Evolutionary conservation across 2,113 vertebrate species (phyloP), one percentile per base, ranked within the genome.

Genomic region (Saguinus midas): DNA sequence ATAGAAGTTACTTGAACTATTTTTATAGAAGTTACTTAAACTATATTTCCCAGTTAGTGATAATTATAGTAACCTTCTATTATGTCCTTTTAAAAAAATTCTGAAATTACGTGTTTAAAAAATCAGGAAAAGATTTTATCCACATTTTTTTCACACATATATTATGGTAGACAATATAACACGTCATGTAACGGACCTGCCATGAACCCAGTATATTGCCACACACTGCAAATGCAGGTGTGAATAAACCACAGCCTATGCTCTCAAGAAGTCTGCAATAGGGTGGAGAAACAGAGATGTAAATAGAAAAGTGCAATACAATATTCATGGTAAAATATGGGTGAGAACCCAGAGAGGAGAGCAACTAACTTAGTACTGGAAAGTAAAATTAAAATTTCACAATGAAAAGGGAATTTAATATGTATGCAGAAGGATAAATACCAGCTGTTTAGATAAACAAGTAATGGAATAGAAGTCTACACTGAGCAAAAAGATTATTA

Each of bases 361-460:
- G 35, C 16, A 68, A 87, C 2, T 48, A 80, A 70, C 40, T 89
- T 5, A 66, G n/a, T 20, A 52, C 3, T 66, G 70, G 55, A 89
- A 90, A 40, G 45, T 82, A 86, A 91, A 94, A 97, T 90, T 94
- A 87, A 94, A 94, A 55, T 91, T 86, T 91, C 61, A 75, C 73
- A 81, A 55, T 73, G 40, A 9, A 91, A 97, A 75, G 88, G 12
- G 16, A 13, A 78, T 92, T 92, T 58, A 66, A 79, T n/a, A 73
- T 79, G 25, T 37, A 43, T 55, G 6, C 0, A 61, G 72, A 95
- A 90, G 37, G 40, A 68, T 70, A 64, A 89, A 43, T 37, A 18
- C 1, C 23, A 79, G 10, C 10, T 86, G 16, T 91, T 75, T 73
- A 82, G 10, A 14, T 58, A 72, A 91, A n/a, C 13, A 5, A 85